Base-by-base conservation (phyloP, 2,888 invertebrate genomes). In the Carcina quercana region DNA sequence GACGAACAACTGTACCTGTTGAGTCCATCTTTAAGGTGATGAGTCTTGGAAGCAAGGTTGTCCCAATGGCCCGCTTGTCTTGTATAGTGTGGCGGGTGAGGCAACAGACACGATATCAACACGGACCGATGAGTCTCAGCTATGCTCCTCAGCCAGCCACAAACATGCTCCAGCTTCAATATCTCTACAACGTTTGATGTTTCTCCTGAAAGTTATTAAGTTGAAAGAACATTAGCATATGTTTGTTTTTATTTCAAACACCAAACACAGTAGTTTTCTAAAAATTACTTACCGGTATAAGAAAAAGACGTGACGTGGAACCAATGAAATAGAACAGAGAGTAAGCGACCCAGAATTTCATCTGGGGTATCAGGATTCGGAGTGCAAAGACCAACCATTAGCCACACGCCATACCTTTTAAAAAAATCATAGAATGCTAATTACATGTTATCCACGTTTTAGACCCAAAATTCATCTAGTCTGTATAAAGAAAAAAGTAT, bases 281-380 rank as follows among this genome's bases (percentile, higher is more conserved):
- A 21, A 3, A 7, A 3, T 8, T 3, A 22, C 56, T 61, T 75
- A 95, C 96, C 95, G 75, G 97, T 96, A 60, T 96, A 96, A 5
- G 98, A 91, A 71, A 95, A 96, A 1, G 98, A 97, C 10, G 98
- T 99, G 53, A 97, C 94, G 76, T 98, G 96, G 85, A 98, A 99
- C 99, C 99, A 99, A 72, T 98, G 97, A 78, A 98, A 99, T 42
- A 99, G 87, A 88, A 98, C 97, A 15, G 97, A 95, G 29, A 99
- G 86, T 50, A 99, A 87, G 40, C 98, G 87, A 5, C 98, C 98
- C 30, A 98, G 85, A 32, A 92, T 87, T 70, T 93, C 92, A 36
- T 89, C 87, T 0, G 92, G 91, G 1, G 92, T 91, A 55, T 91
- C 91, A 13, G 91, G 86, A 42, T 88, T 89, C 0, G 94, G 94